phyloP scores from a whole-genome alignment of 1,140 invertebrate species.

The Phortica variegata region DNA sequence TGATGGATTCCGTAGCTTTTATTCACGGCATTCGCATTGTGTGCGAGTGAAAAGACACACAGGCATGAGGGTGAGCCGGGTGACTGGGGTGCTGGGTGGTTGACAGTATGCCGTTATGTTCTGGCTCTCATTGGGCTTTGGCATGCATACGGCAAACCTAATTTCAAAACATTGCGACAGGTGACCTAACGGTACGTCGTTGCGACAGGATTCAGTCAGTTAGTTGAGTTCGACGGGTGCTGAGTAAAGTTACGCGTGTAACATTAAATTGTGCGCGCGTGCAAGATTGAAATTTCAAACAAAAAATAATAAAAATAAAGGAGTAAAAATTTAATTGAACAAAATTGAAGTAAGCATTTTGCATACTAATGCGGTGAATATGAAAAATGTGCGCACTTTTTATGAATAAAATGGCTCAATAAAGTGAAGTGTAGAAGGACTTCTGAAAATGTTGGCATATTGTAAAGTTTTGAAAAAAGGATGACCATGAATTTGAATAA shows the following conservation, averaged over 20 bases:
- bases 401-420: too few relatives aligned
- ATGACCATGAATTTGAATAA: too few relatives aligned
- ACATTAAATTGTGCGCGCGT: constrained; percentile 17
- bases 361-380: too few relatives aligned
- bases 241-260: constrained; percentile 36
- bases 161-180: constrained; percentile 46
- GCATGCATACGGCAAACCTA: constrained; percentile 32
- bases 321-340: background rate
- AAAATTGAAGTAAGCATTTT: too few relatives aligned
- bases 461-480: too few relatives aligned
- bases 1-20: constrained; percentile 38
- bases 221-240: constrained; percentile 35
- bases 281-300: background rate
- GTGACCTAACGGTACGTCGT: constrained; percentile 24
- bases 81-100: constrained; percentile 5
- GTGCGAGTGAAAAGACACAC: constrained; percentile 34
- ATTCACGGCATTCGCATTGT: constrained; percentile 2
- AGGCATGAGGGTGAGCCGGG: constrained; percentile 5
- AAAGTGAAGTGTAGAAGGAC: too few relatives aligned
- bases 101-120: constrained; percentile 9
- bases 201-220: constrained; percentile 7
- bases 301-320: background rate
- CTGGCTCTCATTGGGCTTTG: constrained; percentile 38
- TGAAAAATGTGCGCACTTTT: too few relatives aligned
- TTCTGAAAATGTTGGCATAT: too few relatives aligned